phyloP scores from a whole-genome alignment of 2,113 vertebrate species.

The Epinephelus cyanopodus region DNA sequence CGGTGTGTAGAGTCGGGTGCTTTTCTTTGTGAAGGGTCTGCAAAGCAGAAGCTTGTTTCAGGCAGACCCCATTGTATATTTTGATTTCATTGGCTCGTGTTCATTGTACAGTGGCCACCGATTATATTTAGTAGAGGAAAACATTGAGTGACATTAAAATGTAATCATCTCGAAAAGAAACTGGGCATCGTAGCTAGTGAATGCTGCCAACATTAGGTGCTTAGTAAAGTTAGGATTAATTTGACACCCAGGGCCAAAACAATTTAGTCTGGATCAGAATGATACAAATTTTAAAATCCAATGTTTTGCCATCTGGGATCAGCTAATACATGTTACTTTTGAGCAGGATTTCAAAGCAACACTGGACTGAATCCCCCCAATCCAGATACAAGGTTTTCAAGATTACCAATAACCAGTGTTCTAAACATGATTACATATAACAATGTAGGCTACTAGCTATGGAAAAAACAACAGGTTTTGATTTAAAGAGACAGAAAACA shows the following conservation, averaged over 20 bases:
- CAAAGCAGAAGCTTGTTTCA: neutral
- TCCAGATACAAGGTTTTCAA: too few species aligned
- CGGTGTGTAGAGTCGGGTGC: neutral
- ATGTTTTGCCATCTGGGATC: too few species aligned
- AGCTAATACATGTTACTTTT: too few species aligned
- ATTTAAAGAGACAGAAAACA: too few species aligned
- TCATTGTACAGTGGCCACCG: neutral
- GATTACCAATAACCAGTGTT: too few species aligned
- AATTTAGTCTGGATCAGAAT: too few species aligned
- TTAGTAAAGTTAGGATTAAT: neutral
- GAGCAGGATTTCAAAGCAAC: too few species aligned
- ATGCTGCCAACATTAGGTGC: neutral
- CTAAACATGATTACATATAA: too few species aligned
- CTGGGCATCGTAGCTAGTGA: neutral
- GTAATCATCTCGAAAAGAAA: neutral
- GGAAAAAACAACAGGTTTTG: too few species aligned
- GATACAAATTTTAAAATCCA: too few species aligned
- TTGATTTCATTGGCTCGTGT: neutral
- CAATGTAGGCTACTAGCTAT: too few species aligned
- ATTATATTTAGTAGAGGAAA: neutral
- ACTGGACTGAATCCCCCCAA: too few species aligned
- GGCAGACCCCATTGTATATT: constrained; percentile 3
- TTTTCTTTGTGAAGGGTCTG: neutral
- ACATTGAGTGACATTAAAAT: neutral
- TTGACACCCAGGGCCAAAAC: neutral